Evolutionary conservation across 2,888 invertebrate genomes (phyloP).

Genomic region (Synanthedon andrenaeformis): DNA sequence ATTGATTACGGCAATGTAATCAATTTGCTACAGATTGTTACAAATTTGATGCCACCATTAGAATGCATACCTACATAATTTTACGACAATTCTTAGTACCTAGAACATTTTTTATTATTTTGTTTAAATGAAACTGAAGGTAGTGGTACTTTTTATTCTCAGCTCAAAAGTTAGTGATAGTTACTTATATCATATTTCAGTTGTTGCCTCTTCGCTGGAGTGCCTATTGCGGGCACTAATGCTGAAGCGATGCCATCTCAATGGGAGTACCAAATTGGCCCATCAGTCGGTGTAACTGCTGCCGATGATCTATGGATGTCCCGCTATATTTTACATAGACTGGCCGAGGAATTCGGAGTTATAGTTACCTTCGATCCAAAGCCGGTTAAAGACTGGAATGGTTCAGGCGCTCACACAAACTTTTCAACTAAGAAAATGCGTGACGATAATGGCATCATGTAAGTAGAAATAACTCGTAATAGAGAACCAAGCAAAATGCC

Average conservation of each 20-base stretch:
- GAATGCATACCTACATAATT: too few species aligned
- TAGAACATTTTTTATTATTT: too few species aligned
- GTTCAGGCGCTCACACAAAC: slow-evolving; percentile 96
- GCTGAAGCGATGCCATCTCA: slow-evolving; percentile 99
- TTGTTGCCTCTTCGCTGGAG: slow-evolving; percentile 90
- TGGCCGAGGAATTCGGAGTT: slow-evolving; percentile 93
- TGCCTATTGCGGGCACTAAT: slow-evolving; percentile 93
- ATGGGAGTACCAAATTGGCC: slow-evolving; percentile 94
- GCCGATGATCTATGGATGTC: slow-evolving; percentile 92
- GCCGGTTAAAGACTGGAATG: slow-evolving; percentile 90
- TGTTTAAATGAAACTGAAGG: too few species aligned
- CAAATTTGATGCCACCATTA: too few species aligned
- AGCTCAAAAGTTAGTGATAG: too few species aligned
- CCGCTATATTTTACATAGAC: slow-evolving; percentile 85
- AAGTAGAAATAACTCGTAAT: slow-evolving; percentile 31
- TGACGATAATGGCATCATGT: slow-evolving; percentile 87
- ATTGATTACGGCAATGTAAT: background rate
- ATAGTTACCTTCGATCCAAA: slow-evolving; percentile 72
- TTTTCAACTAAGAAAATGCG: slow-evolving; percentile 95
- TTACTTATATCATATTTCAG: slow-evolving; percentile 49
- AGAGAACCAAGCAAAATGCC: too few species aligned
- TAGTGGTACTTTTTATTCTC: too few species aligned
- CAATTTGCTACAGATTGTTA: too few species aligned
- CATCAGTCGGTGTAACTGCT: slow-evolving; percentile 85
- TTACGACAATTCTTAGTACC: too few species aligned